Conservation (phyloP, 2,113 vertebrate genomes). For the Bettongia penicillata region DNA sequence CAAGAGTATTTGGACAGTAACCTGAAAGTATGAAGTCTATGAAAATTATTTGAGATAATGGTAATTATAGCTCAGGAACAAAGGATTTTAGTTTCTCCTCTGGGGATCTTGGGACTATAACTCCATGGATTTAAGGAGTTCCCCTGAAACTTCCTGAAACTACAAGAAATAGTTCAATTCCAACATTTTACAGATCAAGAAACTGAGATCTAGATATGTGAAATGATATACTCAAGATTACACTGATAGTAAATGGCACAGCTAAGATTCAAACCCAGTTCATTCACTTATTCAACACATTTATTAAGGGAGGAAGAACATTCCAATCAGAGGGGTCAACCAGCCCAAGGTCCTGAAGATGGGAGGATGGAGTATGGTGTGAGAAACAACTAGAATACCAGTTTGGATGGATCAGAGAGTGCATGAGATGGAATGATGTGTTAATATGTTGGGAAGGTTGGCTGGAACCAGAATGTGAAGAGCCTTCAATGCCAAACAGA, state of each 20-base stretch:
- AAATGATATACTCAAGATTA: background rate
- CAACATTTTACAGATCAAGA: background rate
- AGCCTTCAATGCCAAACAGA: background rate
- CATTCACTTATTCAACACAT: background rate
- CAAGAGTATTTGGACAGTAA: background rate
- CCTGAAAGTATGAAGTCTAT: background rate
- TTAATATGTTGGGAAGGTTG: background rate
- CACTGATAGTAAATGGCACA: background rate
- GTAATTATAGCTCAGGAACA: background rate
- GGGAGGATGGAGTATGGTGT: background rate
- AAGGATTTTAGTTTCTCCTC: background rate
- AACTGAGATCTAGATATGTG: background rate
- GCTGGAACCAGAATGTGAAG: background rate
- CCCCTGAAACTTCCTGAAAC: background rate
- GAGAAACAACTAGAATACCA: background rate
- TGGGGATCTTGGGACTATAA: background rate
- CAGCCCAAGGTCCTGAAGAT: background rate
- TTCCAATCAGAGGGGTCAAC: background rate
- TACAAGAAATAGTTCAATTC: background rate
- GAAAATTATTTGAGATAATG: background rate
- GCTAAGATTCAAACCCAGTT: background rate
- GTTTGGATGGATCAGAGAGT: background rate
- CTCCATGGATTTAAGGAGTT: background rate
- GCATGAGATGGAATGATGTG: background rate
- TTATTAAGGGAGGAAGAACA: background rate